Evolutionary conservation across 2,797 vertebrate genomes (phyloP).

Genomic region (Peromyscus aztecus): DNA sequence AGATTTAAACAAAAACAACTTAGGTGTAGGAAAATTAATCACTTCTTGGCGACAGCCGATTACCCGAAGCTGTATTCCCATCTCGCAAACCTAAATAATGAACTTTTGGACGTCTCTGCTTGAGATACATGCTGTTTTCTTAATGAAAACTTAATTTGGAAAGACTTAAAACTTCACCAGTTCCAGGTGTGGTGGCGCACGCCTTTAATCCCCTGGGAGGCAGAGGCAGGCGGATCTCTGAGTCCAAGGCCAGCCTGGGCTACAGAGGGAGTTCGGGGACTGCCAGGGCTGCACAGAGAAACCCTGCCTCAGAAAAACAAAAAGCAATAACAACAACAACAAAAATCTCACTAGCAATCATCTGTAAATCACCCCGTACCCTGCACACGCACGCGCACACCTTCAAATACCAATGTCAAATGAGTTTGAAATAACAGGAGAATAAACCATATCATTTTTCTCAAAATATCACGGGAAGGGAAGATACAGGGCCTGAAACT

Average conservation of each 20-base stretch:
- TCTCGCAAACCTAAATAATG: slow-evolving; percentile 23
- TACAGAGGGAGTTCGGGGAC: background rate
- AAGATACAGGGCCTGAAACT: background rate
- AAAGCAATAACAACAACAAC: background rate
- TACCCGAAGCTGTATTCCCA: slow-evolving; percentile 35
- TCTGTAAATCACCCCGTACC: background rate
- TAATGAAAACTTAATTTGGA: slow-evolving; percentile 29
- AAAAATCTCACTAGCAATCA: background rate
- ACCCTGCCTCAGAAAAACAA: background rate
- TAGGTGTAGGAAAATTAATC: background rate
- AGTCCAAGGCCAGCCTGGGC: background rate
- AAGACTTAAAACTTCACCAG: background rate
- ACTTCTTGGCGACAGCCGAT: background rate
- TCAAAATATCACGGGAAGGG: background rate
- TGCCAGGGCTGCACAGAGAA: background rate
- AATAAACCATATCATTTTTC: slow-evolving; percentile 37
- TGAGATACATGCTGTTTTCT: slow-evolving; percentile 45
- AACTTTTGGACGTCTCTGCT: background rate
- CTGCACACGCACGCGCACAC: accelerated
- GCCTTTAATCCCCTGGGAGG: background rate
- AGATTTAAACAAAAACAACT: background rate
- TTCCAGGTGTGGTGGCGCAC: accelerated
- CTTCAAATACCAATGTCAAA: slow-evolving; percentile 14
- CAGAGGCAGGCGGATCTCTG: background rate
- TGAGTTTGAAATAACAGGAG: slow-evolving; percentile 51